Evolutionary conservation across 2,797 vertebrate species (phyloP), one percentile per base, ranked within the genome.

Genomic region (Onychomys leucogaster): DNA sequence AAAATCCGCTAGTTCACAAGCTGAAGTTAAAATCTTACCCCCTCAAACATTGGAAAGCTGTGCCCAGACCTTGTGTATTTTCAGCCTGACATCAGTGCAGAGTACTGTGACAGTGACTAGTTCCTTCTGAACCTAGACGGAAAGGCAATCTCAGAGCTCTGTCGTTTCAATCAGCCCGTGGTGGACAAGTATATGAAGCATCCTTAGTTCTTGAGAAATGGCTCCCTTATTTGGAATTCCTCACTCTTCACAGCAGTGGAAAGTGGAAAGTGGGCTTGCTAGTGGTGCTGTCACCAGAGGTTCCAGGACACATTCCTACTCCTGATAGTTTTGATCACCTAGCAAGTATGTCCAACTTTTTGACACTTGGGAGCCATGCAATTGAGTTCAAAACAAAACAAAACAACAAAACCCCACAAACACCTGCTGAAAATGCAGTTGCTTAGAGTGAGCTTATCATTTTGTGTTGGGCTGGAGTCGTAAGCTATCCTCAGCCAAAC

Each of bases 251-350:
- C 32, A 61, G 65, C 34, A 75, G 81, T n/a, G n/a, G n/a, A n/a
- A n/a, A n/a, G n/a, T n/a, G n/a, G n/a, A n/a, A n/a, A n/a, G n/a
- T n/a, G n/a, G 61, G 57, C 34, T 34, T 19, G 32, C 57, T 29
- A 34, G 55, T 9, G 34, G 32, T 61, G 43, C 8, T 67, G 27
- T 89, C 65, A 63, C 32, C 3, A 55, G 8, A 90, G 27, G 69
- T 21, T 32, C n/a, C 3, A 0, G 10, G 14, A 17, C 8, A 46
- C 5, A 4, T 34, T 43, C 23, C 32, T 29, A 57, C 21, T 25
- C 29, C 0, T 5, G 34, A 80, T 32, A 90, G 14, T 55, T 92
- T 92, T 71, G 52, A 61, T 59, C 4, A 55, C 41, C 34, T 2
- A 19, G 6, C n/a, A 71, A 5, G 69, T 34, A 41, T 27, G 46